Evolutionary conservation across 2,888 invertebrate species (phyloP), one percentile per base, ranked within the genome.

Genomic region (Phyllotreta cruciferae): DNA sequence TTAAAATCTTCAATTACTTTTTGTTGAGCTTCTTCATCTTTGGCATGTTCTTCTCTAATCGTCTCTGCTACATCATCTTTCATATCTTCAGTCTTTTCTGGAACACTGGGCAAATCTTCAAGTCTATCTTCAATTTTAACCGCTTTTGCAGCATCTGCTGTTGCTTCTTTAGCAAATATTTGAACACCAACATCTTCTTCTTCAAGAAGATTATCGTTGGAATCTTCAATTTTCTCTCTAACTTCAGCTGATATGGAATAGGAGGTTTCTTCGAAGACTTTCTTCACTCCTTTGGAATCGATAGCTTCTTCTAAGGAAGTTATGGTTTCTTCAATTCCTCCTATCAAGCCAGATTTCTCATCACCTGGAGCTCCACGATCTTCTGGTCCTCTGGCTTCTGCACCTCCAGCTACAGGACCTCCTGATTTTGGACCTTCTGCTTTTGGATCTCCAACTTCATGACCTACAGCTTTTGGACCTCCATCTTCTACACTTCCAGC

Each of bases 291-390:
- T 41, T 47, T 35, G 34, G 53, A 2, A 38, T 56, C 60, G 13
- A 55, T 58, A 39, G 38, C 10, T 45, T 60, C 52, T 24, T 56
- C 49, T 8, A 56, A 45, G 8, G 42, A 35, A 36, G 60, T 52
- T 6, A 62, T 13, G 3, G 60, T 57, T 11, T 62, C 57, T 57
- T 60, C 52, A 39, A 64, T 62, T 36, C 24, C 35, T 42, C 24
- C 24, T 24, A 24, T 24, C 24, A 24, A 24, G 1, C 24, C 24
- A 24, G 24, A 4, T 24, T 24, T 24, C 24, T 24, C 24, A 36
- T 50, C 39, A 36, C 55, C 11, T 14, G 10, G 9, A 36, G n/a
- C 1, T 63, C 58, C 10, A 47, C 9, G 6, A 56, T 66, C 60
- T 41, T 66, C 62, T 35, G 10, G 24, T 3, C 24, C 24, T 24